A percentile compares a stretch with the other conserved stretches of the same genome.
Conservation (phyloP, 2,113 vertebrate species). For the Athene noctua region DNA sequence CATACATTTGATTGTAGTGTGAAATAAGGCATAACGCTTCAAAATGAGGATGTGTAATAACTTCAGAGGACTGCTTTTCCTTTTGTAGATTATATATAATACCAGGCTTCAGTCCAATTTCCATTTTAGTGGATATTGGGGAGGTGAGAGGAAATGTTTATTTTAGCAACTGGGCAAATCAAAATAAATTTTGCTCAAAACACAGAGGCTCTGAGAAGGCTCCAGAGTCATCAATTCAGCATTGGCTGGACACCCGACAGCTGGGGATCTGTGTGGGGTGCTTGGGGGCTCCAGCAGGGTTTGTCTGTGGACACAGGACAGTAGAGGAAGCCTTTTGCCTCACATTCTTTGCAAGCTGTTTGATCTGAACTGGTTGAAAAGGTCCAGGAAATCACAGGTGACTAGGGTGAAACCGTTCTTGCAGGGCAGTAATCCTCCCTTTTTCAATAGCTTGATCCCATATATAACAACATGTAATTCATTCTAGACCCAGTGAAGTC, state of each 20-base stretch:
- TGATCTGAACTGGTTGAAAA: neutral
- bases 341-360: neutral
- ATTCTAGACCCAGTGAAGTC: neutral
- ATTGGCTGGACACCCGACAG: rapidly evolving
- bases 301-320: neutral
- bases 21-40: neutral
- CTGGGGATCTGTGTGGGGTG: neutral
- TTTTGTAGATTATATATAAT: neutral
- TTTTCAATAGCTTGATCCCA: neutral
- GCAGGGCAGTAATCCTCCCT: neutral
- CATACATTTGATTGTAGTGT: neutral
- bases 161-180: neutral
- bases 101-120: constrained; percentile 15
- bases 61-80: neutral
- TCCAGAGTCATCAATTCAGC: neutral
- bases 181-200: neutral
- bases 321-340: neutral
- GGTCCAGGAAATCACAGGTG: neutral
- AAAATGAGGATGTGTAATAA: neutral
- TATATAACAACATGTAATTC: neutral
- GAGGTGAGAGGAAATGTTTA: constrained; percentile 11
- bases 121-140: constrained; percentile 6
- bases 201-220: neutral
- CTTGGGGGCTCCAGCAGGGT: neutral
- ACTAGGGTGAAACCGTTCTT: neutral